These are phyloP conservation scores for Suncus etruscus DNA, from an alignment of 2,113 vertebrate genomes.

Conservation along the genomic window DNA sequence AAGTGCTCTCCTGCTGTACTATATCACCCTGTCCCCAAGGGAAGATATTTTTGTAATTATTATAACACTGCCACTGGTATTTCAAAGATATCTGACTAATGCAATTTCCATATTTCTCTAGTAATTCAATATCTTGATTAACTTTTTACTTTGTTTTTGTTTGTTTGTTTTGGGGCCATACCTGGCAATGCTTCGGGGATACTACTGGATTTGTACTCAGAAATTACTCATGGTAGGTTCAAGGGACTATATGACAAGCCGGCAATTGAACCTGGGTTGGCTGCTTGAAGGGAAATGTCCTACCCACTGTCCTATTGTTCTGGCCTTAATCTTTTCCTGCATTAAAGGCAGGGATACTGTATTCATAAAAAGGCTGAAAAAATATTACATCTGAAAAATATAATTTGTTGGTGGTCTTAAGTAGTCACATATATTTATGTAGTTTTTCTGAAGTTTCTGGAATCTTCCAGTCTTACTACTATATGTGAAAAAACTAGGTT, in stretches of 20 bases:
- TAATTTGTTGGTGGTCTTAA: neutral
- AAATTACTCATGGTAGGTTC: no score
- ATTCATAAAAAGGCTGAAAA: neutral
- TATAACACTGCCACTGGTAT: neutral
- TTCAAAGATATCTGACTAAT: neutral
- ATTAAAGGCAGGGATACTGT: neutral
- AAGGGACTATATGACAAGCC: no score
- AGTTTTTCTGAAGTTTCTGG: neutral
- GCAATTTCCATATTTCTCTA: neutral
- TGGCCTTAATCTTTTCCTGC: neutral
- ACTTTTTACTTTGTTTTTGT: no score
- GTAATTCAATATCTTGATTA: conserved; percentile 20
- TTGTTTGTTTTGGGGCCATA: no score
- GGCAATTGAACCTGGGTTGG: no score
- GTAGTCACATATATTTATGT: no score
- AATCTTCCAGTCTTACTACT: neutral
- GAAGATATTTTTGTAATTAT: neutral
- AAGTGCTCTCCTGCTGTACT: no score
- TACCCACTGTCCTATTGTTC: no score
- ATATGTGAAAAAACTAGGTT: neutral
- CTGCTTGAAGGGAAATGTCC: no score
- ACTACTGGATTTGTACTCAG: no score
- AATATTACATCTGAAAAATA: conserved; percentile 7
- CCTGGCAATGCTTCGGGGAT: no score
- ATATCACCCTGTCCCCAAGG: no score